Evolutionary conservation across 2,888 invertebrate genomes (phyloP), one percentile per base, ranked within the genome.

Genomic region (Leucophora obtusa): DNA sequence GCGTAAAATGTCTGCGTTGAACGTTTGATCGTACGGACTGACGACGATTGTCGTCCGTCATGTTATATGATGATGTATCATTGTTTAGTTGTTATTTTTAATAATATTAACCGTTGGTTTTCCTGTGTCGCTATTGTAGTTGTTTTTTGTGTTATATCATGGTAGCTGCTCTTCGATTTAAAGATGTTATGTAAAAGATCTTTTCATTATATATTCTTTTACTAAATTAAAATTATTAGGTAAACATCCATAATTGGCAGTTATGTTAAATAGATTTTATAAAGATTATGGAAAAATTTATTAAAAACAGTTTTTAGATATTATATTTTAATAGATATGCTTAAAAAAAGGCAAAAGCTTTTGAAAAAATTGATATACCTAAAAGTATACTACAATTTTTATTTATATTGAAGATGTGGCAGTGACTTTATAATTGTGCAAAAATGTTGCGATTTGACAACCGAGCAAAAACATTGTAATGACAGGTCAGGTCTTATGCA

Each of bases 41-140:
- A 56, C 58, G 58, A 33, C 60, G 63, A 28, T 24, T 68, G 50
- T 65, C 59, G 71, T 38, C 66, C 54, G 50, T 72, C 66, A 78
- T 78, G 54, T 66, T 65, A 53, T 38, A 60, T 79, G 79, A 74
- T 77, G 77, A 77, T 77, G 63, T 74, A 58, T 59, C 70, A 81
- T 74, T 77, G 81, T 70, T 73, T 62, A 69, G 81, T 70, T 81
- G 73, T 74, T 81, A 66, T 56, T 74, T 81, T 81, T 77, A 81
- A 81, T 81, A 81, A 77, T 53, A 58, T 47, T 70, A 81, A 81
- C 81, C 73, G 81, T 81, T 81, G 66, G 15, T 77, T 77, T 81
- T 73, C 72, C 59, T 75, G 63, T 47, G 38, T 58, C n/a, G 47
- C 35, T 10, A 47, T 4, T 60, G 65, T 56, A 21, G 38, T 28